These are phyloP conservation scores for Lepetodrilus schrolli DNA, from an alignment of 2,888 invertebrate genomes.

Conservation along the genomic window DNA sequence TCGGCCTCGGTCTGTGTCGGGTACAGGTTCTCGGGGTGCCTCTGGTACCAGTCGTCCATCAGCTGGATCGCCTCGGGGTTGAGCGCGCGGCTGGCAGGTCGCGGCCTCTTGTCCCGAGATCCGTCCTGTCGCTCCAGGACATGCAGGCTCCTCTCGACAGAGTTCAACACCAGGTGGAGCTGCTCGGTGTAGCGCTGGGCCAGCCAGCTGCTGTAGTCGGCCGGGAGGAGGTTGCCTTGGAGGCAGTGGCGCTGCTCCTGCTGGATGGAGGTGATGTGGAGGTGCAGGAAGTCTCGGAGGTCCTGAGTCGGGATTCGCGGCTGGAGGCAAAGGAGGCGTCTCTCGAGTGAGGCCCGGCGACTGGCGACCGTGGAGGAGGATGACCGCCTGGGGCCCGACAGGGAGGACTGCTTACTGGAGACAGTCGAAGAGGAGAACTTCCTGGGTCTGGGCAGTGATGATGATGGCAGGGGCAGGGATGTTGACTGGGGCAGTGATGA, in stretches of 20 bases:
- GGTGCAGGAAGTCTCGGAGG: neutral
- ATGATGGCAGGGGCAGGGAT: neutral
- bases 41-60: conserved; percentile 69
- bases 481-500: neutral
- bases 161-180: neutral
- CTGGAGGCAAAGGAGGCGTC: neutral
- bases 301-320: neutral
- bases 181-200: neutral
- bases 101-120: neutral
- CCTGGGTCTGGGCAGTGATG: neutral
- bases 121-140: neutral
- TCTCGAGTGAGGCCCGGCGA: neutral
- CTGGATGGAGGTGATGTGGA: neutral
- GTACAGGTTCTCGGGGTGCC: conserved; percentile 64
- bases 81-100: neutral
- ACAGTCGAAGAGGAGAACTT: too few species aligned
- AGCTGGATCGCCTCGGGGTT: neutral
- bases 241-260: conserved; percentile 7
- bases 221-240: neutral
- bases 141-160: neutral
- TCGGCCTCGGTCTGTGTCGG: conserved; percentile 63
- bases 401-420: too few species aligned
- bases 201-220: conserved; percentile 7
- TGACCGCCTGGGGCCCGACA: too few species aligned
- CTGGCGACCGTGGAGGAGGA: too few species aligned